These are phyloP conservation scores for Pseudopodoces humilis DNA, from an alignment of 2,113 vertebrate species.

Conservation along the genomic window DNA sequence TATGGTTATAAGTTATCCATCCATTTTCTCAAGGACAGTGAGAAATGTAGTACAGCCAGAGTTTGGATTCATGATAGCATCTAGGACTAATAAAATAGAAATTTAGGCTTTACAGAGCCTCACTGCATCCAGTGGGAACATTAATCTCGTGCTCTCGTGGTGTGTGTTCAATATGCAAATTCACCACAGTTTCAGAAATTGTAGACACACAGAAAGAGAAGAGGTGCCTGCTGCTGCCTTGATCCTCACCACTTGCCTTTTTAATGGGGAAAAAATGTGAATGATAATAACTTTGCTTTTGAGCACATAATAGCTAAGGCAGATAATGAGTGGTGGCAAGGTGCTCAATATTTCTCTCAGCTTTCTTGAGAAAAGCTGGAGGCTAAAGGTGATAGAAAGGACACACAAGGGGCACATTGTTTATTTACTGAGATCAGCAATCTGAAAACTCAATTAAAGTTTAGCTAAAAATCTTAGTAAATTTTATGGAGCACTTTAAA, in stretches of 20 bases:
- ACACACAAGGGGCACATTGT: neutral
- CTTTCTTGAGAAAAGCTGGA: neutral
- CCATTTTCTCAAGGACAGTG: conserved; percentile 69
- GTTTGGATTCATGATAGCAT: neutral
- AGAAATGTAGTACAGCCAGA: conserved; percentile 42
- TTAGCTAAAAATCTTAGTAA: neutral
- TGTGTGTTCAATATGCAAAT: neutral
- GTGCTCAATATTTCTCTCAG: neutral
- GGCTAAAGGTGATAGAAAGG: neutral
- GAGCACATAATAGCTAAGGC: neutral
- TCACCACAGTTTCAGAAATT: neutral
- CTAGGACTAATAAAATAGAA: neutral
- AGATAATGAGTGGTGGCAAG: neutral
- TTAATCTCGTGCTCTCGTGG: neutral
- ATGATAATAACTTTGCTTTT: neutral
- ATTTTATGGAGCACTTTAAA: neutral
- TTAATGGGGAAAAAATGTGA: neutral
- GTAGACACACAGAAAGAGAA: neutral
- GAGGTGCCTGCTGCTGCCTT: neutral
- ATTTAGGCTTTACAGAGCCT: neutral
- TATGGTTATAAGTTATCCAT: conserved; percentile 61
- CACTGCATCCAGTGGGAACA: neutral
- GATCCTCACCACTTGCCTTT: neutral
- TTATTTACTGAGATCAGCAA: neutral
- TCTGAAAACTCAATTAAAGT: neutral